A percentile compares a stretch with the other conserved stretches of the same genome.
phyloP scores from a whole-genome alignment of 2,888 invertebrate genomes.

The Cryptophagus acutangulus region DNA sequence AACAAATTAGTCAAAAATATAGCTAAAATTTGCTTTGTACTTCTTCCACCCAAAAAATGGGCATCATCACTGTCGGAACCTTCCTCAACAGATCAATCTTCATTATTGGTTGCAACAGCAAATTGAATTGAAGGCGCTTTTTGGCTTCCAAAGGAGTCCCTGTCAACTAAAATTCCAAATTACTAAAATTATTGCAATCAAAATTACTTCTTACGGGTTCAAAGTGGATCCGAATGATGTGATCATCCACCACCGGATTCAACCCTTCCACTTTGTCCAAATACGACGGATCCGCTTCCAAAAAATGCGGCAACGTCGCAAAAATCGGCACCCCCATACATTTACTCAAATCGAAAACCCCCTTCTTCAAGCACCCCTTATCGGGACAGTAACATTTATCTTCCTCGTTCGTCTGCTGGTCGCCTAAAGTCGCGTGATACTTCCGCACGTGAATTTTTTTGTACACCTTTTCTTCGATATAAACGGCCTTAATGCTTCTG shows the following conservation, averaged over 20 bases:
- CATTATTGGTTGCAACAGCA: conserved; percentile 57
- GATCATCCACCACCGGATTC: conserved; percentile 61
- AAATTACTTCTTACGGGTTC: conserved; percentile 61
- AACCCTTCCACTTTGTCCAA: conserved; percentile 55
- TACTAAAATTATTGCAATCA: neutral
- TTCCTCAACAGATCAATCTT: conserved; percentile 64
- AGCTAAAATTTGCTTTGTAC: conserved; percentile 41
- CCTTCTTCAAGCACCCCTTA: conserved; percentile 64
- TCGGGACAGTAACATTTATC: conserved; percentile 54
- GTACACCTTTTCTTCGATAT: conserved; percentile 55
- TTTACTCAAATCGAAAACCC: conserved; percentile 64
- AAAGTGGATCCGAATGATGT: conserved; percentile 70
- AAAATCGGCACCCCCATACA: conserved; percentile 68
- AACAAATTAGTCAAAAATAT: conserved; percentile 8
- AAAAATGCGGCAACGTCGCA: conserved; percentile 75
- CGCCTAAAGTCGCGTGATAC: conserved; percentile 67
- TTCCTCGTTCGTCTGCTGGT: conserved; percentile 53
- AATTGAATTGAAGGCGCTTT: conserved; percentile 71
- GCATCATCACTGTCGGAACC: conserved; percentile 59
- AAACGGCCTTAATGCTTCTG: conserved; percentile 61
- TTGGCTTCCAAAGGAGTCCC: conserved; percentile 68
- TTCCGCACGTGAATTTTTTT: conserved; percentile 62
- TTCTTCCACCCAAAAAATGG: conserved; percentile 78
- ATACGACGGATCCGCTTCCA: conserved; percentile 53
- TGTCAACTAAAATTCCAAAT: conserved; percentile 50